Evolutionary conservation across 2,113 vertebrate genomes (phyloP).

Genomic region (Psilopsiagon aurifrons): DNA sequence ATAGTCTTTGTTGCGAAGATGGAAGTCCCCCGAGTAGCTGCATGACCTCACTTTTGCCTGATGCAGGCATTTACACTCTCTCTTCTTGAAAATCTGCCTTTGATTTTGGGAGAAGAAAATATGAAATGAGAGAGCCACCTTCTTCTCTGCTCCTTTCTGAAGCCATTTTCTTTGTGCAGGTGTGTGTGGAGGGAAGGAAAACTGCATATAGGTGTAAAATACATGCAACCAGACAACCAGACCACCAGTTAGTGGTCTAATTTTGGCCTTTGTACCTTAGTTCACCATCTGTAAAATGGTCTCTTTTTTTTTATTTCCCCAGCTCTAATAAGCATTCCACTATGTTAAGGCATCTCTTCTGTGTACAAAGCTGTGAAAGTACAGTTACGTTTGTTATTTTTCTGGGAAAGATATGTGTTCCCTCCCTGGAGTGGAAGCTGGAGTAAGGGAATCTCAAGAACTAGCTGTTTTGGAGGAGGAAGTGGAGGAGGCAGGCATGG

Average conservation of each 20-base stretch:
- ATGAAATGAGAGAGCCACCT: neutral
- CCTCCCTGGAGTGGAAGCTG: neutral
- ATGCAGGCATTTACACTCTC: neutral
- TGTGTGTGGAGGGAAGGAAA: neutral
- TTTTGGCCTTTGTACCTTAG: neutral
- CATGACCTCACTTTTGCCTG: neutral
- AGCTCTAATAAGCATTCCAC: neutral
- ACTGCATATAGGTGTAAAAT: neutral
- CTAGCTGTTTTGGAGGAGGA: neutral
- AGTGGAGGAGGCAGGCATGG: neutral
- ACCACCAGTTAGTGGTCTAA: neutral
- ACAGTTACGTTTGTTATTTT: neutral
- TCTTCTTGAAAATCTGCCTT: neutral
- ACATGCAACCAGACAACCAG: neutral
- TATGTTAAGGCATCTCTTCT: neutral
- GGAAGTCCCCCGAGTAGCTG: neutral
- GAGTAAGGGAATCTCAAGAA: neutral
- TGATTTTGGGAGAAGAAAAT: neutral
- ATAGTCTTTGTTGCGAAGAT: neutral
- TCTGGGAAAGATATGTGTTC: rapidly evolving
- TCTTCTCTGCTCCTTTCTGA: neutral
- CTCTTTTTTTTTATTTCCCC: neutral
- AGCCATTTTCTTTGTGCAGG: neutral
- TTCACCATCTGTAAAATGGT: neutral
- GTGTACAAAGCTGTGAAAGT: neutral